Base-by-base conservation (phyloP, 2,113 vertebrate species). In the Hydropotes inermis region DNA sequence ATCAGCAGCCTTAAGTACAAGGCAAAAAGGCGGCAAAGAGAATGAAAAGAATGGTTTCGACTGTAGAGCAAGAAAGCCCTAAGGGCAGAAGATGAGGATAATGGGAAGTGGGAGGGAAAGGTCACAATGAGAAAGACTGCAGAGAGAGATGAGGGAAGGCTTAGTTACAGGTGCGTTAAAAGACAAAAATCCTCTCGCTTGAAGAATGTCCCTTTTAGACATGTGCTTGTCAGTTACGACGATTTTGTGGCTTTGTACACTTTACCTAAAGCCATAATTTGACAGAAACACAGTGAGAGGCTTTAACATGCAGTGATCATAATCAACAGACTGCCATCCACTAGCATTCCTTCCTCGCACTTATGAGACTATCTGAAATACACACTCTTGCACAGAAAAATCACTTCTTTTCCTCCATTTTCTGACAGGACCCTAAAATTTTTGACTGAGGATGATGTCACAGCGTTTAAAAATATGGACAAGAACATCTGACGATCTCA, bases 211-310 rank as follows among this genome's bases (percentile, higher is more conserved):
- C 94, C 97, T 96, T 98, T 90, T 70, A 64, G 36, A 87, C 16
- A 9, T 25, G 70, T 86, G 88, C 84, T 93, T 87, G 91, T 93
- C 95, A 97, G 97, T 98, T 98, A 86, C n/a, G 47, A 67, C 61
- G 91, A 97, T 98, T 98, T 64, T 4, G 54, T 92, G 50, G 57
- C 85, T 87, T 30, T 92, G 90, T 87, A 25, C 54, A 79, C 79
- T 93, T 91, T 96, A 94, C 98, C 97, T 13, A 97, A 97, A 95
- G 57, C 64, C 96, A 91, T 96, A 93, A 96, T 98, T 96, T 89
- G 96, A 96, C 39, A 55, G n/a, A 93, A 96, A 97, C 93, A 88
- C 57, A 50, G 28, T 78, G 4, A 98, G 96, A 89, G 10, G 57
- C 57, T 74, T 39, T 94, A 98, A 27, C 23, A 98, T 76, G 94